These are phyloP conservation scores for Drosophila truncata DNA, from an alignment of 1,140 invertebrate species.

Conservation along the genomic window DNA sequence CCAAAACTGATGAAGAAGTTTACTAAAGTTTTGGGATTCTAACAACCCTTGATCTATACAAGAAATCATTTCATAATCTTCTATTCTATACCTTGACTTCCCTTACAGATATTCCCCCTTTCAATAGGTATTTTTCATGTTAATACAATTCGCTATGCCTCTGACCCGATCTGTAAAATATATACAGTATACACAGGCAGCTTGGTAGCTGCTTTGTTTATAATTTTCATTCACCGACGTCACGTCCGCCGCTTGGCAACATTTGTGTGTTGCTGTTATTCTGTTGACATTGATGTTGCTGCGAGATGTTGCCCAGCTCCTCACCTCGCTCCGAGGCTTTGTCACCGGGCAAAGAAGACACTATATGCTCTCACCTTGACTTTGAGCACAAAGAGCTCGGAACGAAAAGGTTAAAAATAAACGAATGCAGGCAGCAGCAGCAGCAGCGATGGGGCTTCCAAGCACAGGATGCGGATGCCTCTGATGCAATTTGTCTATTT, in stretches of 20 bases:
- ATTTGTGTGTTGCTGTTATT: conserved; percentile 10
- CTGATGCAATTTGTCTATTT: conserved; percentile 51
- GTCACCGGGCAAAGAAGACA: conserved; percentile 8
- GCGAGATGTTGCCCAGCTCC: conserved; percentile 21
- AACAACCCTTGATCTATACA: background rate
- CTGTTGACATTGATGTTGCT: conserved; percentile 20
- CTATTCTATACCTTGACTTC: no score
- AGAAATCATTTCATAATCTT: no score
- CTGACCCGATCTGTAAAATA: conserved; percentile 23
- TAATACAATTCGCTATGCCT: conserved; percentile 21
- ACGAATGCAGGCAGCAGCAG: no score
- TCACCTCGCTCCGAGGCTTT: conserved; percentile 16
- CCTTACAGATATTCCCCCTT: background rate
- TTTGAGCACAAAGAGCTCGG: conserved; percentile 27
- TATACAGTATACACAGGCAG: conserved; percentile 9
- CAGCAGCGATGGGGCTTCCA: conserved; percentile 37
- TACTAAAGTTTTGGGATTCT: background rate
- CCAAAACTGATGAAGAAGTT: no score
- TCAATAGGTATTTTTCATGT: background rate
- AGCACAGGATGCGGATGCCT: conserved; percentile 26
- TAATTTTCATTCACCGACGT: conserved; percentile 38
- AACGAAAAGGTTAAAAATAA: conserved; percentile 38
- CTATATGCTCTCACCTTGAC: conserved; percentile 41
- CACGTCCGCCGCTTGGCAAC: conserved; percentile 48
- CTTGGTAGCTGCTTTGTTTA: conserved; percentile 36